phyloP scores from a whole-genome alignment of 2,113 vertebrate species.

The Myodes glareolus region DNA sequence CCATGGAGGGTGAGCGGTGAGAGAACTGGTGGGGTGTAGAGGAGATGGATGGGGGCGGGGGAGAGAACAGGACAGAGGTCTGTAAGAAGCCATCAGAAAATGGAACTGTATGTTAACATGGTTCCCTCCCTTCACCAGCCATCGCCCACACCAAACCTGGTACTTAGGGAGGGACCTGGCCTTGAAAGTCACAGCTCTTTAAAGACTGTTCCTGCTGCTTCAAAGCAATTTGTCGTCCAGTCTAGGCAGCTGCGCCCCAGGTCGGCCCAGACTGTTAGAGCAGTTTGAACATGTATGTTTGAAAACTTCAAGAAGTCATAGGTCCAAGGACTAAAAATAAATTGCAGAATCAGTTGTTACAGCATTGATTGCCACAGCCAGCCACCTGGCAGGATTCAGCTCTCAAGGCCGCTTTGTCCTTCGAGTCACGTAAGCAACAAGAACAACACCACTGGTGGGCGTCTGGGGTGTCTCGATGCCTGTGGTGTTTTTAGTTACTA shows the following conservation, averaged over 20 bases:
- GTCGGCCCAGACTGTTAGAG: slow-evolving; percentile 18
- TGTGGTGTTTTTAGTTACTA: neutral
- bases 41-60: neutral
- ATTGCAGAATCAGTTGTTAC: neutral
- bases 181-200: slow-evolving; percentile 8
- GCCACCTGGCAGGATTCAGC: neutral
- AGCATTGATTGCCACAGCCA: neutral
- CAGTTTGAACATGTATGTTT: slow-evolving; percentile 6
- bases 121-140: neutral
- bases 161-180: neutral
- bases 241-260: neutral
- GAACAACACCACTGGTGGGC: neutral
- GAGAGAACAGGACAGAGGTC: neutral
- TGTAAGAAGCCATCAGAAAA: neutral
- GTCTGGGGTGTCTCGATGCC: neutral
- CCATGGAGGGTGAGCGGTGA: too few species aligned
- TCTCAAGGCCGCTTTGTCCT: neutral
- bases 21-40: neutral
- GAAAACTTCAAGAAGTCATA: slow-evolving; percentile 3
- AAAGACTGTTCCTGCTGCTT: neutral
- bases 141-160: neutral
- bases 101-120: neutral
- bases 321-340: slow-evolving; percentile 19
- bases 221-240: neutral
- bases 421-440: neutral